phyloP scores from a whole-genome alignment of 2,888 invertebrate species.

The Andrena bucephala region DNA sequence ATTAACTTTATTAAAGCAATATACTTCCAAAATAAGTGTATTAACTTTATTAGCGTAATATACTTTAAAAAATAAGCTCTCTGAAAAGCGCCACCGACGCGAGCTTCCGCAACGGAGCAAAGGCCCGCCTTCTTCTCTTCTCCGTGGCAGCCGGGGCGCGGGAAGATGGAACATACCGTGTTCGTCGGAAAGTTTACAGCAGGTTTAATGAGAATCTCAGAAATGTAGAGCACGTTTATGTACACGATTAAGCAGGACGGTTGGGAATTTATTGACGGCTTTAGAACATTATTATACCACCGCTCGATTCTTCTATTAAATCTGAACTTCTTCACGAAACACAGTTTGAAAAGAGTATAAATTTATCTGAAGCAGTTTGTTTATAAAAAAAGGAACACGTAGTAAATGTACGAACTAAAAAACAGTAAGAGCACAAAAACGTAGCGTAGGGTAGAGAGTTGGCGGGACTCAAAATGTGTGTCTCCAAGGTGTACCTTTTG shows the following conservation, averaged over 20 bases:
- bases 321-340: background rate
- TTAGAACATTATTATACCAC: background rate
- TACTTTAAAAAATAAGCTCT: constrained; percentile 49
- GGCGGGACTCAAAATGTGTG: constrained; percentile 54
- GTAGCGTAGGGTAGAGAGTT: background rate
- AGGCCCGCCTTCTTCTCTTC: background rate
- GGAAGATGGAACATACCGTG: background rate
- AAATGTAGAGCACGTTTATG: background rate
- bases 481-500: constrained; percentile 62
- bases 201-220: constrained; percentile 24
- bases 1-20: constrained; percentile 66
- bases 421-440: constrained; percentile 21
- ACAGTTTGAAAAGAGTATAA: background rate
- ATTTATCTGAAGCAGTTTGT: background rate
- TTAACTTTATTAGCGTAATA: constrained; percentile 56
- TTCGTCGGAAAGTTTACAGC: background rate
- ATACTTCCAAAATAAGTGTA: constrained; percentile 53
- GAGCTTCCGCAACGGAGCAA: constrained; percentile 2
- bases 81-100: background rate
- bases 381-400: background rate
- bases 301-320: background rate
- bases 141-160: background rate
- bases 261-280: background rate
- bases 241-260: background rate
- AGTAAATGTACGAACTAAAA: constrained; percentile 10